phyloP scores from a whole-genome alignment of 2,113 vertebrate genomes.

The Pipra filicauda region DNA sequence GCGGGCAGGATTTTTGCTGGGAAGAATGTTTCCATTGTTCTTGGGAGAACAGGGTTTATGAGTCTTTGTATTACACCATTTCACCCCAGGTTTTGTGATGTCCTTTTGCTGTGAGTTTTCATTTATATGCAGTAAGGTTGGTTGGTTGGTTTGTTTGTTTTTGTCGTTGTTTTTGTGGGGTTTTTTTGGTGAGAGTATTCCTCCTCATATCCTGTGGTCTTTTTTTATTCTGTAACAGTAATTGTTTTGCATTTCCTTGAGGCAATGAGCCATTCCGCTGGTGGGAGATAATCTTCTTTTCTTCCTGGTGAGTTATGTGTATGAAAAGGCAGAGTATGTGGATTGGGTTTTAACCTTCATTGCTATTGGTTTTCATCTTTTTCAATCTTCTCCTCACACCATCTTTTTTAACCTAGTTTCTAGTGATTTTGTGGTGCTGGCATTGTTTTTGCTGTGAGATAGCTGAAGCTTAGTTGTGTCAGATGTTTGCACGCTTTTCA shows the following conservation, averaged over 20 bases:
- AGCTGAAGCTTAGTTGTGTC: background rate
- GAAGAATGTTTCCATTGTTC: background rate
- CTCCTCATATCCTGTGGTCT: background rate
- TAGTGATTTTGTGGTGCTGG: background rate
- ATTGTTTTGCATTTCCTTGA: slow-evolving; percentile 35
- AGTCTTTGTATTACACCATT: background rate
- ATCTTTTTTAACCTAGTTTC: background rate
- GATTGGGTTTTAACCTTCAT: background rate
- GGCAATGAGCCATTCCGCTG: background rate
- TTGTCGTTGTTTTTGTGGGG: no score
- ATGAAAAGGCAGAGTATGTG: background rate
- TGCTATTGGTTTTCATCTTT: background rate
- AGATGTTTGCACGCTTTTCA: background rate
- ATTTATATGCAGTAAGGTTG: background rate
- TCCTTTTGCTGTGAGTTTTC: background rate
- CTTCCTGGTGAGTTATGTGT: background rate
- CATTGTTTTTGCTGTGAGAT: background rate
- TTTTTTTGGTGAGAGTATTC: background rate
- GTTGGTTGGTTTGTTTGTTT: no score
- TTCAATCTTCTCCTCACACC: background rate
- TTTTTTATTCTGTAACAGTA: background rate
- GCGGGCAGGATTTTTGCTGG: background rate
- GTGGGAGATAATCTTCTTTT: background rate
- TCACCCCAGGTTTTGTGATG: background rate
- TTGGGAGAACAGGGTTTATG: background rate